These are phyloP conservation scores for Thalpophila matura DNA, from an alignment of 2,888 invertebrate species.

Conservation along the genomic window DNA sequence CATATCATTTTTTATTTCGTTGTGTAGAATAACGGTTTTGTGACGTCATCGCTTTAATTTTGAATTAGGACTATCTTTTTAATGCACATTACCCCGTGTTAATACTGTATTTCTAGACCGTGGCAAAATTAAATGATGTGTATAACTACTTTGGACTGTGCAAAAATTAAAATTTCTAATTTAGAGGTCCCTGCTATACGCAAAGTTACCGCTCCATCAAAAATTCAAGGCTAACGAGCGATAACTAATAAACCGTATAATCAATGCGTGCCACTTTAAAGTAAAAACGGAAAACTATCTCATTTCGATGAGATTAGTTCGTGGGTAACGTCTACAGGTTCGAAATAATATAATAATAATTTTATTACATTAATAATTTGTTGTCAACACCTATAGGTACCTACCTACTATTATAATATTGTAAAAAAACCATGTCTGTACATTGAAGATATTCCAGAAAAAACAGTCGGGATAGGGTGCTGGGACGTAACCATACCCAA, in stretches of 20 bases:
- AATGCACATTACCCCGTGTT: conserved; percentile 27
- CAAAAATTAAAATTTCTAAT: conserved; percentile 31
- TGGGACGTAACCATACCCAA: too few relatives aligned
- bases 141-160: not conserved
- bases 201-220: conserved; percentile 23
- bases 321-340: not conserved
- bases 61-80: conserved; percentile 49
- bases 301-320: conserved; percentile 5
- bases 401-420: too few relatives aligned
- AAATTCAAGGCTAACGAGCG: conserved; percentile 45
- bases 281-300: conserved; percentile 18
- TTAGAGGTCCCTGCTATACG: conserved; percentile 9
- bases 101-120: conserved; percentile 18
- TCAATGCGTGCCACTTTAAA: conserved; percentile 22
- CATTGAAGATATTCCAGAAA: too few relatives aligned
- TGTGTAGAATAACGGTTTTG: conserved; percentile 53
- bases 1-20: conserved; percentile 58
- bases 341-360: not conserved
- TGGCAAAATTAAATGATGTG: conserved; percentile 7
- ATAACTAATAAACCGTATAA: conserved; percentile 39
- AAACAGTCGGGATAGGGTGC: too few relatives aligned
- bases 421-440: too few relatives aligned
- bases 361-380: too few relatives aligned
- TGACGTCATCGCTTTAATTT: conserved; percentile 61
- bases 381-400: too few relatives aligned